Evolutionary conservation across 1,140 invertebrate species (phyloP).

Genomic region (Archivesica marissinica): DNA sequence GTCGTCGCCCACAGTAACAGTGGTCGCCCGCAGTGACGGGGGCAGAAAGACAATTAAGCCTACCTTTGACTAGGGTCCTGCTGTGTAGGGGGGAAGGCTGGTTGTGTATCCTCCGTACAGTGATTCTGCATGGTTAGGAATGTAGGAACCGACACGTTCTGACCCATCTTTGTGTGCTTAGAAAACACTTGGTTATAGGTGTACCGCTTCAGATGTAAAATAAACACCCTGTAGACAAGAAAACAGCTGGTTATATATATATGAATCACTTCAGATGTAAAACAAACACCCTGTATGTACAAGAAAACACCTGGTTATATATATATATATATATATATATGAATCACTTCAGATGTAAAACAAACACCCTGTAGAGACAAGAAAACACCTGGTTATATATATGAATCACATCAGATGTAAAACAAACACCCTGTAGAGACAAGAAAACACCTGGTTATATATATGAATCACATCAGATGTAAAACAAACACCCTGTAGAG

Average conservation of each 20-base stretch:
- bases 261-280: too few species aligned
- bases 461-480: too few species aligned
- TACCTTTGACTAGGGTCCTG: slow-evolving; percentile 32
- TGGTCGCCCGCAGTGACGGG: too few species aligned
- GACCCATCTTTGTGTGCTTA: slow-evolving; percentile 69
- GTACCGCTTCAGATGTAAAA: slow-evolving; percentile 81
- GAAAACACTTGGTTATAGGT: slow-evolving; percentile 68
- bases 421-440: slow-evolving; percentile 78
- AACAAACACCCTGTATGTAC: slow-evolving; percentile 64
- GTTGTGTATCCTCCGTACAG: slow-evolving; percentile 69
- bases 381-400: slow-evolving; percentile 68
- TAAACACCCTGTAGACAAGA: slow-evolving; percentile 78
- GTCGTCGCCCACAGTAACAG: too few species aligned
- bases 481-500: slow-evolving; percentile 66
- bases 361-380: slow-evolving; percentile 66
- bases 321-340: too few species aligned
- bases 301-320: too few species aligned
- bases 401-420: slow-evolving; percentile 81
- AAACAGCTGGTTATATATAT: too few species aligned
- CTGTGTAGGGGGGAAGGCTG: slow-evolving; percentile 58
- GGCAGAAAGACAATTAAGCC: too few species aligned
- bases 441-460: too few species aligned
- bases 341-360: too few species aligned
- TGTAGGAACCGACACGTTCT: slow-evolving; percentile 67
- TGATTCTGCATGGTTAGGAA: slow-evolving; percentile 70